Conservation (phyloP, 2,888 invertebrate species). For the Cartodere bifasciata region DNA sequence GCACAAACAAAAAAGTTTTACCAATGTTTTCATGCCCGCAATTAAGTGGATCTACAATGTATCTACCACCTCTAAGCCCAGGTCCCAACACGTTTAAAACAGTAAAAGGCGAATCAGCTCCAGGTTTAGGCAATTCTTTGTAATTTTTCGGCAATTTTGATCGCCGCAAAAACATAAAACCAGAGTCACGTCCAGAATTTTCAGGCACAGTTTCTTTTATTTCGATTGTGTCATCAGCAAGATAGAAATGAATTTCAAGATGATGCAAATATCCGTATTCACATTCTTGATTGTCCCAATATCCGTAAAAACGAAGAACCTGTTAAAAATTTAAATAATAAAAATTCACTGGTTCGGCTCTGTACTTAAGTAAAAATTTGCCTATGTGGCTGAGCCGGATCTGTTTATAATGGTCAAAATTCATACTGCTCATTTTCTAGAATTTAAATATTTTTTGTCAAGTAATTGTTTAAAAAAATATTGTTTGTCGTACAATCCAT, state of each 20-base stretch:
- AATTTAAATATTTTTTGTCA: constrained; percentile 9
- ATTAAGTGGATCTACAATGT: constrained; percentile 44
- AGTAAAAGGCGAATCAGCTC: constrained; percentile 38
- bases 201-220: constrained; percentile 60
- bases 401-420: no score
- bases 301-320: constrained; percentile 66
- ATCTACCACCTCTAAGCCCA: constrained; percentile 38
- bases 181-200: constrained; percentile 59
- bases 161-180: constrained; percentile 60
- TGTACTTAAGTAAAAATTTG: no score
- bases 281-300: constrained; percentile 77
- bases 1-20: no score
- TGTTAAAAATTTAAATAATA: no score
- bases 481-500: no score
- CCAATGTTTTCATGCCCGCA: constrained; percentile 30
- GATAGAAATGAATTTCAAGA: constrained; percentile 70
- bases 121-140: constrained; percentile 33
- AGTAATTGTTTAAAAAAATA: constrained; percentile 1
- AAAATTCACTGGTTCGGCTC: no score
- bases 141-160: constrained; percentile 65
- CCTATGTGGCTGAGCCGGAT: no score
- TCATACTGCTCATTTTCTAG: constrained; percentile 5
- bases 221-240: constrained; percentile 82
- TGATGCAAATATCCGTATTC: constrained; percentile 66
- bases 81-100: constrained; percentile 52